Percentiles rank a stretch among this genome's conserved stretches.
phyloP scores from a whole-genome alignment of 2,797 vertebrate genomes.

The Chelidonichthys spinosus region DNA sequence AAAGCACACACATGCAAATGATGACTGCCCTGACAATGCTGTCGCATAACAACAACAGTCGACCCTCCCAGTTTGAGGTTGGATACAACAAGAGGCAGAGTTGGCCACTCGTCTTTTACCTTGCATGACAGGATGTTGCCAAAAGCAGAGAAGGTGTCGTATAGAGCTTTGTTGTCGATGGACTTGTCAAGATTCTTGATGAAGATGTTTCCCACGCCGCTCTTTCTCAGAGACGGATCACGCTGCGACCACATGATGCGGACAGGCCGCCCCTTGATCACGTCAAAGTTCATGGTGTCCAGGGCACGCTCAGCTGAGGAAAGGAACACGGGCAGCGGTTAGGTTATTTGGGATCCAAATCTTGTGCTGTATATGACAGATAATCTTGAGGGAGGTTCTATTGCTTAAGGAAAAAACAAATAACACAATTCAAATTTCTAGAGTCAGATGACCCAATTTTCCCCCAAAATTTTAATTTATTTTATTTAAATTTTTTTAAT shows the following conservation, averaged over 20 bases:
- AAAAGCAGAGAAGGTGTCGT: conserved; percentile 98
- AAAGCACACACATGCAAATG: conserved; percentile 42
- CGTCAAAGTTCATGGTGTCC: conserved; percentile 99
- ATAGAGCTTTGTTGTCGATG: conserved; percentile 98
- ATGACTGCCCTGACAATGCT: background rate
- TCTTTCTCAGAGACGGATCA: conserved; percentile 97
- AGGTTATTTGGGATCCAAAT: background rate
- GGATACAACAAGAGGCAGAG: background rate
- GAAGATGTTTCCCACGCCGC: conserved; percentile 98
- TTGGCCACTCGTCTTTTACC: conserved; percentile 78
- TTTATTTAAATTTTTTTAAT: background rate
- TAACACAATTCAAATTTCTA: background rate
- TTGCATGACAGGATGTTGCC: conserved; percentile 99
- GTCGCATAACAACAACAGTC: background rate
- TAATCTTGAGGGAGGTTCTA: background rate
- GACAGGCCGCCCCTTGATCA: conserved; percentile 97
- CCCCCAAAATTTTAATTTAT: no score
- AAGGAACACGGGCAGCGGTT: conserved; percentile 8
- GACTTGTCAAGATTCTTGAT: conserved; percentile 99
- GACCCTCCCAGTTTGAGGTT: background rate
- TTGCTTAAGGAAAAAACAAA: background rate
- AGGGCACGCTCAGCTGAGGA: conserved; percentile 93
- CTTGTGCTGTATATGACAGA: background rate
- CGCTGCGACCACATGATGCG: conserved; percentile 99
- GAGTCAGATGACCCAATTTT: background rate